These are phyloP conservation scores for Willisornis vidua DNA, from an alignment of 2,113 vertebrate species.

Conservation along the genomic window DNA sequence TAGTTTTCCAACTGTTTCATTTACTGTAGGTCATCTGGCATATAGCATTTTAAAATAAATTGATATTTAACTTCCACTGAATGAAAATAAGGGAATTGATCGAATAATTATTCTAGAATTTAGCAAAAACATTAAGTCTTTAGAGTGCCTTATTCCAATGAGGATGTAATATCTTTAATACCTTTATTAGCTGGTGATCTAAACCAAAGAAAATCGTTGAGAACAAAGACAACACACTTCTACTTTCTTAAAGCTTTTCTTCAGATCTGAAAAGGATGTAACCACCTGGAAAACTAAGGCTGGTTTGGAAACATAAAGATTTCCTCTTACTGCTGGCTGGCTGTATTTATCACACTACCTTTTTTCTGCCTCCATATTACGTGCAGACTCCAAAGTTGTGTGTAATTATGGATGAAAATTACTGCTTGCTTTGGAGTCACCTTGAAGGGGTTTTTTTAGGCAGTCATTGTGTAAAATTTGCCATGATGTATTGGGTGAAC, in stretches of 20 bases:
- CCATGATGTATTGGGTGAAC: rapidly evolving
- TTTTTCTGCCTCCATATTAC: rapidly evolving
- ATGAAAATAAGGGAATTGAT: neutral
- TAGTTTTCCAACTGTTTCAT: neutral
- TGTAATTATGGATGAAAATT: neutral
- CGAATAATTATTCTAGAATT: neutral
- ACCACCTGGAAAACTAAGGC: neutral
- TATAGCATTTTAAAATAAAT: neutral
- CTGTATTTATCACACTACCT: neutral
- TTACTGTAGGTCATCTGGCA: neutral
- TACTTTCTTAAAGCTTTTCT: neutral
- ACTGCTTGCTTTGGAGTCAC: neutral
- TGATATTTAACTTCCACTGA: neutral
- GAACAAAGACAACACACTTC: neutral
- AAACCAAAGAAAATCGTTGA: neutral
- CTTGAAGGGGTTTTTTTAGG: neutral
- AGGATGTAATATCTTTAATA: neutral
- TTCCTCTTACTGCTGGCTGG: neutral
- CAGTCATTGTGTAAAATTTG: neutral
- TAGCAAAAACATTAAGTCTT: neutral
- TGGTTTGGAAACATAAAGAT: neutral
- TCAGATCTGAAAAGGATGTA: neutral
- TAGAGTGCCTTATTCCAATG: neutral
- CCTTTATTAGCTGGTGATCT: neutral
- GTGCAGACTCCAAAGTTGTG: neutral